Evolutionary conservation across 2,888 invertebrate genomes (phyloP).

Genomic region (Luperina nickerlii): DNA sequence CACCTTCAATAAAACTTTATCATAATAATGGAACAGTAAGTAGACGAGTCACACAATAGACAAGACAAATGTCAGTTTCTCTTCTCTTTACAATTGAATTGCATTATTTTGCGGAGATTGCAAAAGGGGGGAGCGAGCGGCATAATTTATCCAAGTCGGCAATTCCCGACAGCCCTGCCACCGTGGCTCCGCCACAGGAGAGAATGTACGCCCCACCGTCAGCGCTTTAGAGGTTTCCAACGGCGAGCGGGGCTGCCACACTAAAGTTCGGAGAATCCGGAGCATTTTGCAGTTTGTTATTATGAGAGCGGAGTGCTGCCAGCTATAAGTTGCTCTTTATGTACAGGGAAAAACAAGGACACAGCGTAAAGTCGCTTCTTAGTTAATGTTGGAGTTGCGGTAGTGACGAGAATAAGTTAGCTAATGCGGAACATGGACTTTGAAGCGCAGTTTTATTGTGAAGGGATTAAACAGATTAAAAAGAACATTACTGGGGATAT

Average conservation of each 20-base stretch:
- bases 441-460: constrained; percentile 38
- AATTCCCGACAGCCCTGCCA: constrained; percentile 86
- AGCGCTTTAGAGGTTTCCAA: constrained; percentile 88
- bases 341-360: constrained; percentile 79
- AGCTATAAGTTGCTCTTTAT: constrained; percentile 84
- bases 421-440: constrained; percentile 55
- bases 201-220: constrained; percentile 86
- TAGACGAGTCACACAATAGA: constrained; percentile 77
- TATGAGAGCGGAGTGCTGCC: constrained; percentile 82
- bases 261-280: constrained; percentile 87
- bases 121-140: constrained; percentile 84
- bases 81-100: constrained; percentile 83
- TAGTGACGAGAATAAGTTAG: constrained; percentile 65
- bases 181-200: constrained; percentile 82
- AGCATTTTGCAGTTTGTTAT: constrained; percentile 88
- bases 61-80: constrained; percentile 82
- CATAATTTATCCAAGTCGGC: constrained; percentile 87
- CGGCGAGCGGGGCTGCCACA: constrained; percentile 80
- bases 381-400: constrained; percentile 63
- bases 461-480: neutral
- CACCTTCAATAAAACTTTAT: constrained; percentile 60
- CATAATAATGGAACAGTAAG: constrained; percentile 61
- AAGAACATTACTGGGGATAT: neutral
- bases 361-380: constrained; percentile 67
- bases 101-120: constrained; percentile 86